Base-by-base conservation (phyloP, 2,113 vertebrate genomes). In the Todiramphus chloris region DNA sequence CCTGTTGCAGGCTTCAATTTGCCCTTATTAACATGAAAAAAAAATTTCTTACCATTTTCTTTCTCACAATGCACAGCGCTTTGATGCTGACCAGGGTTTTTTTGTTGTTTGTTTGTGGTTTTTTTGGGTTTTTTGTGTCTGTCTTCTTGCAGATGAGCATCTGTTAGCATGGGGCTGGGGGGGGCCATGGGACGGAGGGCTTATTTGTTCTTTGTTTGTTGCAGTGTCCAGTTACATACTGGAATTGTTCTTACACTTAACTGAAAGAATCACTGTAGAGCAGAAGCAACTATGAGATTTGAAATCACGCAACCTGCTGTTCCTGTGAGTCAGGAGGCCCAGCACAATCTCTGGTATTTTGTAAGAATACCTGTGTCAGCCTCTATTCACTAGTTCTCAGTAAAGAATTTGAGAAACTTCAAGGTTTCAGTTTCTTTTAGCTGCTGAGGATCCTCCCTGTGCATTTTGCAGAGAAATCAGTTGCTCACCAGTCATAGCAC, bases 1-100 rank as follows among this genome's bases (percentile, higher is more conserved):
- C 50, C 33, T 28, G 31, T 48, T 78, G 48, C 93, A 87, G 77
- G n/a, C 73, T 94, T 96, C 30, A 15, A 39, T 63, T 92, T 94
- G 20, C 46, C 33, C 46, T 70, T 88, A 92, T 81, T 93, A 92
- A n/a, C 58, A 85, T 89, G 50, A 13, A 48, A 50, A 53, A 33
- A 55, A 53, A 66, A 66, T 43, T 69, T 39, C 69, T 67, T 39
- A 33, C 24, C 2, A 2, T 58, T 94, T 87, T 66, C 33, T 83
- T 89, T 59, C 51, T 67, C 2, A 0, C 28, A 50, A 5, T n/a
- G 17, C 72, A 37, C n/a, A 11, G 67, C 0, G 2, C 70, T 81
- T 76, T 63, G 75, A 80, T 85, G 53, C 41, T 46, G 43, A 44
- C 75, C 51, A n/a, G n/a, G 37, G 50, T 74, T 70, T 27, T 48